Percentiles rank a stretch among this genome's conserved stretches.
These are phyloP conservation scores for Aplysina aerophoba DNA, from an alignment of 37 sponge, comb jelly and placozoan genomes.

Conservation along the genomic window DNA sequence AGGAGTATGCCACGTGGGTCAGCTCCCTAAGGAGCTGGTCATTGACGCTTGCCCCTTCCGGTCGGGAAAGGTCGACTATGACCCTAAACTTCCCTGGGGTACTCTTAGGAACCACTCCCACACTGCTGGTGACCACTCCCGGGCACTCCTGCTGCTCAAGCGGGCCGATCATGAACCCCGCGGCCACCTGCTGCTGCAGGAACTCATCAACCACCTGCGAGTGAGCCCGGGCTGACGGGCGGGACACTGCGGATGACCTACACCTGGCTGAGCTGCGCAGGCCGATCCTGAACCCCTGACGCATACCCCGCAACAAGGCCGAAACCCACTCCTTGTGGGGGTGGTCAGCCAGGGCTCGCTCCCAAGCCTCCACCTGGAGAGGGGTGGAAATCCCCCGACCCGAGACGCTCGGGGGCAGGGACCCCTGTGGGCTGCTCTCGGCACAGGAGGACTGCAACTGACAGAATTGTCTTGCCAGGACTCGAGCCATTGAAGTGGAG, in stretches of 20 bases:
- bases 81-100: constrained; percentile 9
- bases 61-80: constrained; percentile 19
- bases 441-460: constrained; percentile 4
- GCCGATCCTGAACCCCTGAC: constrained; percentile 16
- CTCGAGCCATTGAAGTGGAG: background rate
- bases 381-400: background rate
- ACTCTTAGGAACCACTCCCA: constrained; percentile 44
- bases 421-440: too few relatives aligned
- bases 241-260: background rate
- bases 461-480: constrained; percentile 19
- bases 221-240: constrained; percentile 34
- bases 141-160: background rate
- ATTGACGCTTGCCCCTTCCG: background rate
- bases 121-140: background rate
- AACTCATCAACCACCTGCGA: constrained; percentile 25
- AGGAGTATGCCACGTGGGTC: constrained; percentile 27
- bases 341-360: background rate
- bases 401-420: background rate
- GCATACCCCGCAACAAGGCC: background rate
- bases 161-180: constrained; percentile 44
- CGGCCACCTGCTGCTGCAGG: background rate
- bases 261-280: background rate
- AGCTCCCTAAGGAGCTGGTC: constrained; percentile 18
- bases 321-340: constrained; percentile 2
- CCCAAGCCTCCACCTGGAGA: background rate